These are phyloP conservation scores for Tetragonula carbonaria DNA, from an alignment of 2,888 invertebrate genomes.

Conservation along the genomic window DNA sequence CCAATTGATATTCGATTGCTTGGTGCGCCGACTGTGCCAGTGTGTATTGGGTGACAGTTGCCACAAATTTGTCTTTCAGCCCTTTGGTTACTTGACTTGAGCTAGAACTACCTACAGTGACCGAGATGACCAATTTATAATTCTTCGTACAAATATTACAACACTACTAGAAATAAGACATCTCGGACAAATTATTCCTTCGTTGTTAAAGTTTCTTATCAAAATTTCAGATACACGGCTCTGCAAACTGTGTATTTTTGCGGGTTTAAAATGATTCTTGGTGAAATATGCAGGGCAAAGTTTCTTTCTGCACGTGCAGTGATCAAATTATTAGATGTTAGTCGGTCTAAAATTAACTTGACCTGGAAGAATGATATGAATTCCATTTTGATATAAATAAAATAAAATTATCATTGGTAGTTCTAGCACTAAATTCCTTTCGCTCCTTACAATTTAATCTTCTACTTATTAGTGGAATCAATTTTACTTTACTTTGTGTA, in stretches of 20 bases:
- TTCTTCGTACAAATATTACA: not conserved
- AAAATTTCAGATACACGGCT: not conserved
- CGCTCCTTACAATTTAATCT: not conserved
- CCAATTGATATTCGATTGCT: slow-evolving; percentile 69
- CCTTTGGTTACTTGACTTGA: not conserved
- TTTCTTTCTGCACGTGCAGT: not conserved
- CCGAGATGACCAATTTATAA: not conserved
- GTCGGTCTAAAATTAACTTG: not conserved
- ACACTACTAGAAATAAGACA: not conserved
- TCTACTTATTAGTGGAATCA: not conserved
- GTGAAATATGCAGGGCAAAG: not conserved
- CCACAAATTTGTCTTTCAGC: not conserved
- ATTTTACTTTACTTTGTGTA: not conserved
- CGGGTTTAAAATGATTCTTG: not conserved
- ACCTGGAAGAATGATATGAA: too few relatives aligned
- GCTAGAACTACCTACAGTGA: not conserved
- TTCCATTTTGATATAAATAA: not conserved
- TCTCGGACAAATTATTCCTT: not conserved
- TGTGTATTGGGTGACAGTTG: slow-evolving; percentile 49
- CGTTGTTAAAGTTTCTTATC: not conserved
- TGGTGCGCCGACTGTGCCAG: slow-evolving; percentile 33
- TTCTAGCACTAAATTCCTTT: not conserved
- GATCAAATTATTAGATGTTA: not conserved
- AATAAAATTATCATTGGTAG: not conserved
- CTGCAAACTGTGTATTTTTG: not conserved